Conservation (phyloP, 1,140 invertebrate genomes). For the Solenopsis fugax region DNA sequence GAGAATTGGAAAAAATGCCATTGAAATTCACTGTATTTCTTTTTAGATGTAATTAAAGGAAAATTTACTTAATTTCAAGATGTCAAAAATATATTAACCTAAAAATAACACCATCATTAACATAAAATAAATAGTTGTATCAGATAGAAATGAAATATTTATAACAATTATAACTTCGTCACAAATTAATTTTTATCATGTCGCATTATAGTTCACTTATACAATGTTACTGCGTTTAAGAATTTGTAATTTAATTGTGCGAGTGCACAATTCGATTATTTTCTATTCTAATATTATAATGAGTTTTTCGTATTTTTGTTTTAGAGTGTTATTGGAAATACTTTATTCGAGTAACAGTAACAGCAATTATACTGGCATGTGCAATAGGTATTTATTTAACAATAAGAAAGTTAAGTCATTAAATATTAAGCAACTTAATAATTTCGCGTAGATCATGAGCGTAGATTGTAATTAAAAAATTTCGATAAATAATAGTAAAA, state of each 20-base stretch:
- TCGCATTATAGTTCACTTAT: neutral
- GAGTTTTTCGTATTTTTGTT: neutral
- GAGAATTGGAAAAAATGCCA: neutral
- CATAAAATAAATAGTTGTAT: neutral
- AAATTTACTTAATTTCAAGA: neutral
- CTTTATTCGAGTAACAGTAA: too few species aligned
- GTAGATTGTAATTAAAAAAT: too few species aligned
- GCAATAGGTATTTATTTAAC: too few species aligned
- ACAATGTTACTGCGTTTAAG: neutral
- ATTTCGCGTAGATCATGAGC: too few species aligned
- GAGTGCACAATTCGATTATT: neutral
- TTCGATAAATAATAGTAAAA: neutral
- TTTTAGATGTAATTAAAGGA: neutral
- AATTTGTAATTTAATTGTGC: neutral
- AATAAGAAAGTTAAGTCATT: too few species aligned
- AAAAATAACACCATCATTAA: neutral
- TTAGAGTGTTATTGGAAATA: neutral
- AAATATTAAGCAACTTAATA: too few species aligned
- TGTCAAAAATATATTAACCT: neutral
- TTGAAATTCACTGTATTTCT: neutral
- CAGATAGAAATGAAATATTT: slow-evolving; percentile 3
- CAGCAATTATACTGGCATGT: too few species aligned
- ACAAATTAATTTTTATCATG: neutral
- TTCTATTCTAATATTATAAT: neutral
- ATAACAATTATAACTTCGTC: neutral